Base-by-base conservation (phyloP, 2,797 vertebrate species). In the Falco columbarius region DNA sequence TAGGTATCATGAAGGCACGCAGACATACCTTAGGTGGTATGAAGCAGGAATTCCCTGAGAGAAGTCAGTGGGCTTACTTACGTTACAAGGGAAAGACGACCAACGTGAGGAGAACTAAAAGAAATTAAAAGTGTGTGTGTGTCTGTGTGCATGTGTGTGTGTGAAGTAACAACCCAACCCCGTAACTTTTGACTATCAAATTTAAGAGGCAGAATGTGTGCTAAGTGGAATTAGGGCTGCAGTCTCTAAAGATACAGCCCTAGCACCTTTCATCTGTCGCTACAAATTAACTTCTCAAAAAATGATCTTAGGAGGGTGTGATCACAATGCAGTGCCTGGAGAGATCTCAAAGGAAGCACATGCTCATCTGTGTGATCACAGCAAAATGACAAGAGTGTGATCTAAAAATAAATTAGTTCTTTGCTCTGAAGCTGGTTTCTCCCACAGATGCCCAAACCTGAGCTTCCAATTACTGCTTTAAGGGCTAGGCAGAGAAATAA, bases 271-370 rank as follows among this genome's bases (percentile, higher is more conserved):
- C 91, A 75, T 89, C 90, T 95, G 92, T 84, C 89, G 86, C 91
- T 91, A 96, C 95, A 95, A 96, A 90, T 95, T 94, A 92, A 72
- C 89, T 90, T 93, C 47, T 82, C 20, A 90, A 90, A 70, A 93
- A 83, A 80, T 52, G 46, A 94, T 94, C 85, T 93, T 73, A 91
- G 82, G 91, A 93, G 46, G 80, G 86, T 95, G 86, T 0, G 55
- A 96, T 97, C 74, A 12, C 91, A 90, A 85, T 83, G 76, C 92
- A 92, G 74, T 40, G 89, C 90, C 91, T 92, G 92, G 79, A 94
- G 95, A 97, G 81, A 89, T 90, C 82, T 95, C 90, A 96, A 93
- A 96, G 63, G 88, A 95, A 96, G 82, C 90, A 94, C 85, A 86
- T 82, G 89, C 81, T 94, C 13, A 0, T 9, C 51, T 56, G 85